Percentiles rank a stretch among this genome's conserved stretches.
Evolutionary conservation across 2,113 vertebrate species (phyloP).

Genomic region (Nyctereutes procyonoides): DNA sequence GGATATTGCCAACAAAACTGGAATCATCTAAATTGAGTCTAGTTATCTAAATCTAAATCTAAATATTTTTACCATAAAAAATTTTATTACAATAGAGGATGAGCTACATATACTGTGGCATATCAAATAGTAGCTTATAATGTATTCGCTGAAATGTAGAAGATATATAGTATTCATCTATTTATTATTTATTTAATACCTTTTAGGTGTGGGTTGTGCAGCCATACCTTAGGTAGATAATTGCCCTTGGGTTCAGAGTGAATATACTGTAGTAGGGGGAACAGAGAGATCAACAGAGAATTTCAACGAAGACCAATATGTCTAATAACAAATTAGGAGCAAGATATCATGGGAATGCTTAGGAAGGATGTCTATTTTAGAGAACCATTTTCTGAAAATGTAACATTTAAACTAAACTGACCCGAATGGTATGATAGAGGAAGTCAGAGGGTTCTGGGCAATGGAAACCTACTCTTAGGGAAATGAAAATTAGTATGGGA

Average conservation of each 20-base stretch:
- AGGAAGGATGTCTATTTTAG: neutral
- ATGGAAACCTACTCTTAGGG: neutral
- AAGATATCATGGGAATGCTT: neutral
- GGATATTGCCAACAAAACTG: neutral
- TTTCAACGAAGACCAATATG: neutral
- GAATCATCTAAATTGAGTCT: neutral
- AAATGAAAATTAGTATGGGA: neutral
- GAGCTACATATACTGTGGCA: slow-evolving; percentile 17
- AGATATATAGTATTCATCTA: neutral
- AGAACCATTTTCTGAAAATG: neutral
- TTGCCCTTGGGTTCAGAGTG: neutral
- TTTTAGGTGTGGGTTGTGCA: neutral
- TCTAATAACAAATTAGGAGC: neutral
- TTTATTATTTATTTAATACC: neutral
- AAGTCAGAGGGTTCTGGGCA: neutral
- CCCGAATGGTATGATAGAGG: neutral
- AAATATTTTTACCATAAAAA: neutral
- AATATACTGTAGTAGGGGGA: neutral
- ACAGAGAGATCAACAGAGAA: neutral
- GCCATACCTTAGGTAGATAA: neutral
- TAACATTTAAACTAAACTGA: slow-evolving; percentile 8
- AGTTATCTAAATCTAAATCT: neutral
- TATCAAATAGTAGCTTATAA: neutral
- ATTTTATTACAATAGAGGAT: neutral
- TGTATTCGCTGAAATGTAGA: neutral